A percentile compares a stretch with the other conserved stretches of the same genome.
These are phyloP conservation scores for Syngnathus typhle DNA, from an alignment of 2,113 vertebrate genomes.

Conservation along the genomic window DNA sequence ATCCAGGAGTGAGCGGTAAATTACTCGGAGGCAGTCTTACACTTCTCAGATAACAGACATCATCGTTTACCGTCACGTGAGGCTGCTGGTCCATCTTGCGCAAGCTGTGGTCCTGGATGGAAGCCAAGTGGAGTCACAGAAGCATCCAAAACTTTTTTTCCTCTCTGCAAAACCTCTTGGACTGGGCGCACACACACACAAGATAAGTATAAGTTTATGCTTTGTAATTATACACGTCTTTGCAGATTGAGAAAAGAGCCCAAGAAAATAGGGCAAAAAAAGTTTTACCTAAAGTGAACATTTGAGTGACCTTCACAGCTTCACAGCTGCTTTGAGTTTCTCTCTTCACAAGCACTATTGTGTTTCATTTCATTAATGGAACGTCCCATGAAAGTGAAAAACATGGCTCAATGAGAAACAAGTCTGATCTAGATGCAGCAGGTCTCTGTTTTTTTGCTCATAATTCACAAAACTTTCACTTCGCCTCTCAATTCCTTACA, in stretches of 20 bases:
- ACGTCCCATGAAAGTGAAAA: conserved; percentile 48
- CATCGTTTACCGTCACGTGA: conserved; percentile 28
- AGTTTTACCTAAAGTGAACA: not conserved
- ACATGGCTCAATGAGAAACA: conserved; percentile 12
- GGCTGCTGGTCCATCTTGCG: conserved; percentile 19
- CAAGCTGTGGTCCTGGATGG: conserved; percentile 29
- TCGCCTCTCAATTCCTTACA: conserved; percentile 37
- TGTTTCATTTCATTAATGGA: conserved; percentile 19
- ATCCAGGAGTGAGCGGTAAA: conserved; percentile 7
- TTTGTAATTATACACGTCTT: conserved; percentile 3
- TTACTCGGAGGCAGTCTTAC: conserved; percentile 5
- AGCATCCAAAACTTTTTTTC: conserved; percentile 30
- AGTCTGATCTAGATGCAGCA: conserved; percentile 56
- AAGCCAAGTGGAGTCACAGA: conserved; percentile 23
- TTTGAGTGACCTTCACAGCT: not conserved
- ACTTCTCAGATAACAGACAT: conserved; percentile 2
- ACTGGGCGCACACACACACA: not conserved
- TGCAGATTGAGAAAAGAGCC: not conserved
- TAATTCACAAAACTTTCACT: conserved; percentile 46
- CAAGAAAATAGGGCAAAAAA: no score
- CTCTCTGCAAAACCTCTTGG: conserved; percentile 11
- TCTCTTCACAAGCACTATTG: not conserved
- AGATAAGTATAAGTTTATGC: conserved; percentile 5
- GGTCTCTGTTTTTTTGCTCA: conserved; percentile 36
- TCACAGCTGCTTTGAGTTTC: not conserved